Percentiles rank a stretch among this genome's conserved stretches.
These are phyloP conservation scores for Hycleus phaleratus DNA, from an alignment of 1,140 invertebrate genomes.

Conservation along the genomic window DNA sequence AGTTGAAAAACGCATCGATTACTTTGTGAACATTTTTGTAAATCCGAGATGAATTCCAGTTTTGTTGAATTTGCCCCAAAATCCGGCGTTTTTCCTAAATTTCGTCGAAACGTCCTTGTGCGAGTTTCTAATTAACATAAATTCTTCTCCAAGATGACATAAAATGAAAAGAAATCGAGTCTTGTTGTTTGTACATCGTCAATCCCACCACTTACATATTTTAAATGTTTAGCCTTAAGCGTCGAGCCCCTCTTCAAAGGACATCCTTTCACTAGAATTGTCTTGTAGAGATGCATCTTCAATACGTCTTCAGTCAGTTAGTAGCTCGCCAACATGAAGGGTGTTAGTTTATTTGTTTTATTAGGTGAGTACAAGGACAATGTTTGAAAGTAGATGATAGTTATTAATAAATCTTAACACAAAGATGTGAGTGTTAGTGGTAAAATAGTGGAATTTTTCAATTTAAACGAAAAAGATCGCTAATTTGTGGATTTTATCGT, in stretches of 20 bases:
- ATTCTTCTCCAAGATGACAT: not conserved
- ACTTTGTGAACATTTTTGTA: too few species aligned
- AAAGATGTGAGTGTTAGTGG: not conserved
- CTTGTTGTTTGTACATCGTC: not conserved
- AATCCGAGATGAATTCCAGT: too few species aligned
- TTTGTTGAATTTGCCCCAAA: too few species aligned
- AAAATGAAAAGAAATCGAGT: conserved; percentile 7
- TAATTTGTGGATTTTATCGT: not conserved
- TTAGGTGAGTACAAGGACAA: conserved; percentile 33
- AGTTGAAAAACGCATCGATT: too few species aligned
- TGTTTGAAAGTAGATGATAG: not conserved
- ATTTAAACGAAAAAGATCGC: not conserved
- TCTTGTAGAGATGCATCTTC: conserved; percentile 22
- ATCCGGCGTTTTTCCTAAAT: not conserved
- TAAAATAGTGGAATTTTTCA: too few species aligned
- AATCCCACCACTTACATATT: not conserved
- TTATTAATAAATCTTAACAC: not conserved
- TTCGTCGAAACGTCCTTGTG: not conserved
- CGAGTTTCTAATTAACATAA: not conserved
- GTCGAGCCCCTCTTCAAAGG: conserved; percentile 18
- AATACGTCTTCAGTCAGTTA: conserved; percentile 31
- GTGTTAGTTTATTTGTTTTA: conserved; percentile 36
- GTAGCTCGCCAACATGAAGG: conserved; percentile 35
- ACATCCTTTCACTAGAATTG: conserved; percentile 27
- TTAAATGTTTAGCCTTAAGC: not conserved